Base-by-base conservation (phyloP, 1,140 invertebrate species). In the Penaeus japonicus region DNA sequence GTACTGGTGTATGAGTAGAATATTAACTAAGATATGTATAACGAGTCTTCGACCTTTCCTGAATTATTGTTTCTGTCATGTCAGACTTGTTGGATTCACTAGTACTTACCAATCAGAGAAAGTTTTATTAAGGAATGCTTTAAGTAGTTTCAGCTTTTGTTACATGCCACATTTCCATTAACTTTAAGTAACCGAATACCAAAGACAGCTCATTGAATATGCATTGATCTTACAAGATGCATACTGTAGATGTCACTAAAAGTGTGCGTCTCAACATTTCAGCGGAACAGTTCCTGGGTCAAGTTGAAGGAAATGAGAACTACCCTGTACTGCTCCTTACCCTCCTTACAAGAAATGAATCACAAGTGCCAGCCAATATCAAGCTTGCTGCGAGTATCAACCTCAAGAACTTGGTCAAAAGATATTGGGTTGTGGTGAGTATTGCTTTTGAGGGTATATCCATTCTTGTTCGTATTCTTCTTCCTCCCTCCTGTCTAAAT, bases 371-470 rank as follows among this genome's bases (percentile, higher is more conserved):
- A 24, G 83, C 73, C 22, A 92, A 96, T 10, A 96, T 99, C 77
- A 94, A 97, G 91, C 94, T 98, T 65, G 96, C 97, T 57, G 97
- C 96, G 75, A 96, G 98, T 70, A 96, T 99, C 91, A 96, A 96
- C 22, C 98, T 99, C 91, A 99, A 99, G 93, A 99, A 99, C 93
- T 98, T 96, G 92, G 95, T 99, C 10, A 99, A 99, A 93, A 94
- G 97, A 84, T 98, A 99, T 93, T 99, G 98, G 98, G 94, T 95
- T 93, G 94, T 96, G 91, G 96, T 97, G 94, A 94, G 95, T 94
- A 91, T 78, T 30, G 32, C 53, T 85, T 27, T 15, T 85, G 15
- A 12, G 47, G 47, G 15, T 7, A 47, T 15, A 0, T 7, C 35
- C n/a, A 73, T 73, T 73, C 65, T 70, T 70, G 24, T 32, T 70